Evolutionary conservation across 2,797 vertebrate species (phyloP).

Genomic region (Enteromius paludinosus): DNA sequence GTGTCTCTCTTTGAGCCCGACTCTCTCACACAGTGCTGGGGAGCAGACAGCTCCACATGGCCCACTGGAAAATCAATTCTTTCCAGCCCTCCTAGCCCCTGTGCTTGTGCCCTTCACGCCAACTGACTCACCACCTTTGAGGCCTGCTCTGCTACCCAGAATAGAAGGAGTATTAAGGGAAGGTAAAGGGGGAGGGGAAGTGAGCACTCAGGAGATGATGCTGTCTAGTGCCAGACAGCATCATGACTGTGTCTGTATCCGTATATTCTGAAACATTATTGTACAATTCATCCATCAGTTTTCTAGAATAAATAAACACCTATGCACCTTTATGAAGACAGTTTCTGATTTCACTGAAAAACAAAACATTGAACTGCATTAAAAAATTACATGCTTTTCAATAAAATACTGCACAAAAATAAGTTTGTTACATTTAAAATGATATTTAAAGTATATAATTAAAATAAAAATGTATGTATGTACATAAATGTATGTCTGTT

Average conservation of each 20-base stretch:
- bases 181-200: constrained; percentile 28
- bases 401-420: neutral
- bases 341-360: neutral
- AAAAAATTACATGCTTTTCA: neutral
- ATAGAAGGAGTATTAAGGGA: constrained; percentile 38
- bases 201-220: neutral
- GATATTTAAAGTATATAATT: neutral
- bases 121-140: constrained; percentile 46
- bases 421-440: neutral
- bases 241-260: neutral
- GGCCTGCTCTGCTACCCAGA: constrained; percentile 23
- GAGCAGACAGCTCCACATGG: constrained; percentile 65
- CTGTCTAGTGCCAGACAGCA: constrained; percentile 10
- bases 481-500: too few species aligned
- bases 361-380: neutral
- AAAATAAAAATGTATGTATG: neutral
- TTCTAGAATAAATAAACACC: neutral
- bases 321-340: neutral
- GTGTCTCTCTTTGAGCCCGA: constrained; percentile 27
- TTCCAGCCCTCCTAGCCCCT: constrained; percentile 57
- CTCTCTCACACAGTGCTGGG: constrained; percentile 43
- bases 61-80: constrained; percentile 74
- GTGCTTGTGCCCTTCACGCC: constrained; percentile 71
- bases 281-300: neutral
- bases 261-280: neutral